Evolutionary conservation across 2,113 vertebrate genomes (phyloP), one percentile per base, ranked within the genome.

Genomic region (Sinosuthora webbiana): DNA sequence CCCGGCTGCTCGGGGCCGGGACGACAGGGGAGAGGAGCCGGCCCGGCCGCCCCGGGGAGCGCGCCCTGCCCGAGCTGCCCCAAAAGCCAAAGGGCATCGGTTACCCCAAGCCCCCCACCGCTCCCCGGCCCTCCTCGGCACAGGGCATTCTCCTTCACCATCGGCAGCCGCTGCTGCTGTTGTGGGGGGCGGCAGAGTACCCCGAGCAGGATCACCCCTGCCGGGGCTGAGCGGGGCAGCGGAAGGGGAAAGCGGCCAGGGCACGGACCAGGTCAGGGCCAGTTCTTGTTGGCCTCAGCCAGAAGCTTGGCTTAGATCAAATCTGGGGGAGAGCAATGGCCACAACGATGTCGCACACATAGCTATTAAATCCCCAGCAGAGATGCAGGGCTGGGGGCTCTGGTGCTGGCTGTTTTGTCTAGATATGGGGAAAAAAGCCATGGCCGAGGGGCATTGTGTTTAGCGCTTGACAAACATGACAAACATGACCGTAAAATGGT

Each of bases 101-200:
- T 7, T 11, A 5, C 6, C 25, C 14, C 15, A 10, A 27, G 18
- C 11, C 4, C 21, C 8, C 0, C 41, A 4, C 41, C 4, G 30
- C n/a, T 49, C 6, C n/a, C 35, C 39, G 22, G 15, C 37, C 20
- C 56, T 55, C 27, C 44, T 18, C 35, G 10, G 57, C 35, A 28
- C 89, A 3, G 53, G 47, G 41, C 73, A 1, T n/a, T 23, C 44
- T 21, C 21, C 39, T 30, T 15, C 7, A 22, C 57, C 59, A 1
- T 11, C 56, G 27, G 44, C 57, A 22, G 33, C 31, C 9, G 37
- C 16, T 35, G 50, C 65, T 28, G 53, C 24, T 18, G n/a, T 3
- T 11, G 33, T 6, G n/a, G 10, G 22, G 28, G 50, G 15, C 11
- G 3, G 53, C 44, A 6, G 45, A 23, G 59, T 31, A 45, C 6